Percentiles rank a stretch among this genome's conserved stretches.
These are phyloP conservation scores for Dromas ardeola DNA, from an alignment of 2,113 vertebrate species.

Conservation along the genomic window DNA sequence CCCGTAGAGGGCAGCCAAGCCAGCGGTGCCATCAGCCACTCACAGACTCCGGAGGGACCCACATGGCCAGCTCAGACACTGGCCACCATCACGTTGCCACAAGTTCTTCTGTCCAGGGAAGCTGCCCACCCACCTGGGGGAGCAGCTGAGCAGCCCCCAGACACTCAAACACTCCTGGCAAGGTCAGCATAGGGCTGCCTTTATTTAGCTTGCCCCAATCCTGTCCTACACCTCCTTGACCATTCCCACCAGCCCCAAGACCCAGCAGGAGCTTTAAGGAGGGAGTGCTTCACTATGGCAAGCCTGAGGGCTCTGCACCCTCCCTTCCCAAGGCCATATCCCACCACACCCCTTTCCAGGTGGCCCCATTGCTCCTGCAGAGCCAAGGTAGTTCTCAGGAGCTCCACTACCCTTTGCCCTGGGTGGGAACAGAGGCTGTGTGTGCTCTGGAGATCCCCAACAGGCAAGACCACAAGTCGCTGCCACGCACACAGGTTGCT, in stretches of 20 bases:
- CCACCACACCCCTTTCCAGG: not conserved
- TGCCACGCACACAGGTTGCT: not conserved
- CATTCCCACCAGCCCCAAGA: not conserved
- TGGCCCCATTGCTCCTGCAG: not conserved
- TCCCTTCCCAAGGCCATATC: not conserved
- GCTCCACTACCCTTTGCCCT: not conserved
- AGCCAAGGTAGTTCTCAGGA: not conserved
- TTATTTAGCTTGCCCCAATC: not conserved
- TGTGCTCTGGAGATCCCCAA: not conserved
- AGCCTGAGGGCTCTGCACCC: not conserved
- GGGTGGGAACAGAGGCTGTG: not conserved
- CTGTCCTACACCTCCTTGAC: fast-evolving
- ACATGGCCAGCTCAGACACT: fast-evolving
- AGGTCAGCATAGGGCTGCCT: not conserved
- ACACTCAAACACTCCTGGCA: fast-evolving
- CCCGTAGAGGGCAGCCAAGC: not conserved
- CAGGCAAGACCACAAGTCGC: fast-evolving
- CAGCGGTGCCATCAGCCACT: not conserved
- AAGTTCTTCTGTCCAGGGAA: no score
- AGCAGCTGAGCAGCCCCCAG: not conserved
- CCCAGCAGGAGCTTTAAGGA: not conserved
- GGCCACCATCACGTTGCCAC: not conserved
- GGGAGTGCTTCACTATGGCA: fast-evolving
- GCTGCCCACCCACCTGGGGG: fast-evolving
- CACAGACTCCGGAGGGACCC: not conserved